Conservation (phyloP, 2,888 invertebrate genomes). For the Germaria angustata region DNA sequence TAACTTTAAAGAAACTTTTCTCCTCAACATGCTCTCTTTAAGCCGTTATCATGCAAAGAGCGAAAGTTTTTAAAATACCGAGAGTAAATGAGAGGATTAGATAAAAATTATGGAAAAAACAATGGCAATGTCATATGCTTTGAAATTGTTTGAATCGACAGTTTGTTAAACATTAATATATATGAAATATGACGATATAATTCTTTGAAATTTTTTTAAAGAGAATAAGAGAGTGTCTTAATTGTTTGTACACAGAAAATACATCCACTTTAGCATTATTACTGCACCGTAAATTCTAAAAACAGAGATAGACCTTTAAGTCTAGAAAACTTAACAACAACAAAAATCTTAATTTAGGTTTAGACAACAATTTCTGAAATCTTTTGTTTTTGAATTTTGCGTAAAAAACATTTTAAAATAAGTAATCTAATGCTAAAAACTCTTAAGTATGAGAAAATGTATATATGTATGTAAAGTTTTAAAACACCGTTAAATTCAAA, state of each 20-base stretch:
- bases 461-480: too few relatives aligned
- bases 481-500: neutral
- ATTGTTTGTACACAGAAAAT: conserved; percentile 18
- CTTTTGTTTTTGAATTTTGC: neutral
- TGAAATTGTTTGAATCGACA: neutral
- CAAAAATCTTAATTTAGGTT: neutral
- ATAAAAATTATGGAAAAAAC: neutral
- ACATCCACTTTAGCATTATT: neutral
- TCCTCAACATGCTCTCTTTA: conserved; percentile 31
- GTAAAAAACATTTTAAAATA: too few relatives aligned
- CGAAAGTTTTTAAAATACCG: neutral
- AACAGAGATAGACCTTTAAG: neutral
- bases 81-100: neutral
- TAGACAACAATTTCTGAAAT: too few relatives aligned
- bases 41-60: conserved; percentile 45
- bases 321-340: too few relatives aligned
- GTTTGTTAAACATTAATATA: neutral
- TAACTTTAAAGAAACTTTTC: conserved; percentile 19
- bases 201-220: neutral
- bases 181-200: conserved; percentile 1
- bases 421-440: too few relatives aligned
- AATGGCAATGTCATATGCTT: neutral
- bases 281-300: neutral
- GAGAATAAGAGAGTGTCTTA: neutral
- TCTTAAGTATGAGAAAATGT: too few relatives aligned